Percentiles rank a stretch among this genome's conserved stretches.
Conservation (phyloP, 2,888 invertebrate genomes). For the Plebejus melissa region DNA sequence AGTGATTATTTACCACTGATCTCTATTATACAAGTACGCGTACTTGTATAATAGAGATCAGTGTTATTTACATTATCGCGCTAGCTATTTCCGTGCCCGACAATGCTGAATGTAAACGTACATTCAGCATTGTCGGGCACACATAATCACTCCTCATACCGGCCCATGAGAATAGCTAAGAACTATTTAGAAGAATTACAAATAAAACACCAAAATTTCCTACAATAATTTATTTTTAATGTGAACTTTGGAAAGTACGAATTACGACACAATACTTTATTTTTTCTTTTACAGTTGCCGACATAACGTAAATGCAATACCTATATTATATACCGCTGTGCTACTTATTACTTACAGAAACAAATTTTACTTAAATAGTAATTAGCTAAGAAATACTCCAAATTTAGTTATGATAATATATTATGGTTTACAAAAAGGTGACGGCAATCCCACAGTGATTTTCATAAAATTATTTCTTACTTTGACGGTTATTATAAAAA, state of each 20-base stretch:
- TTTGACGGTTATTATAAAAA: background rate
- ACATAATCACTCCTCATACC: too few species aligned
- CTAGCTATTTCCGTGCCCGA: too few species aligned
- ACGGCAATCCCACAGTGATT: background rate
- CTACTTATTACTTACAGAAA: background rate
- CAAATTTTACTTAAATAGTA: background rate
- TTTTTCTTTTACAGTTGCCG: background rate
- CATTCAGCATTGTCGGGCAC: too few species aligned
- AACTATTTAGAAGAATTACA: background rate
- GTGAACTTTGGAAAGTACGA: background rate
- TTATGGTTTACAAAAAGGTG: too few species aligned
- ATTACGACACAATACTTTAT: background rate
- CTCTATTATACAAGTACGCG: too few species aligned
- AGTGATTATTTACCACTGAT: too few species aligned
- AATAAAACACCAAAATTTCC: background rate
- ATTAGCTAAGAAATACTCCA: background rate
- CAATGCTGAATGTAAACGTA: too few species aligned
- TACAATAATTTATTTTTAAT: background rate
- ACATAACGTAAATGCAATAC: background rate
- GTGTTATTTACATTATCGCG: too few species aligned
- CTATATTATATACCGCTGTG: background rate
- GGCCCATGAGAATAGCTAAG: too few species aligned
- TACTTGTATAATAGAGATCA: too few species aligned
- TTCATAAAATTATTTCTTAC: background rate
- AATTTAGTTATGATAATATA: background rate